A percentile compares a stretch with the other conserved stretches of the same genome.
phyloP scores from a whole-genome alignment of 2,113 vertebrate species.

The Neogobius melanostomus region DNA sequence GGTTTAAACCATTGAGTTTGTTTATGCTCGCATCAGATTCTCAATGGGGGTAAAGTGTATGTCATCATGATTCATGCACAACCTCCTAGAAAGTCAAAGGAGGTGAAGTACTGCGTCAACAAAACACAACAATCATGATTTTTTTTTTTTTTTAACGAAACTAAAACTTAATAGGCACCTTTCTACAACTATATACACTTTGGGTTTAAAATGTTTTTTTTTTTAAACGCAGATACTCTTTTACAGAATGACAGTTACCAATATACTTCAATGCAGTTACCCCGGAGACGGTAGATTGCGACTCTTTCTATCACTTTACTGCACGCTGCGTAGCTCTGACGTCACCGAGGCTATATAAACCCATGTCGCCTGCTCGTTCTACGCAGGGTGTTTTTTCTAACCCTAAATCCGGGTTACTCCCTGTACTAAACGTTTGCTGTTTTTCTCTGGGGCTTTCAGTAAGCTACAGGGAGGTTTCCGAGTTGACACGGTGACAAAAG shows the following conservation, averaged over 20 bases:
- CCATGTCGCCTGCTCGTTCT: accelerated
- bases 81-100: constrained; percentile 10
- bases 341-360: constrained; percentile 55
- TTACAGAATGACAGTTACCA: too few species aligned
- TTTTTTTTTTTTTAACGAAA: too few species aligned
- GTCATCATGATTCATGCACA: constrained; percentile 1
- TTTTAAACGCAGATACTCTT: too few species aligned
- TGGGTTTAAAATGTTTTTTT: too few species aligned
- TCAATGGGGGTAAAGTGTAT: not conserved
- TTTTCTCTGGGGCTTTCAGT: constrained; percentile 66
- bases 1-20: constrained; percentile 5
- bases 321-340: constrained; percentile 14
- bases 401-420: constrained; percentile 22
- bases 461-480: constrained; percentile 38
- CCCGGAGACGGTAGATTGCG: not conserved
- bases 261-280: not conserved
- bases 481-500: not conserved
- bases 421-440: constrained; percentile 53
- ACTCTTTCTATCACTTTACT: not conserved
- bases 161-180: too few species aligned
- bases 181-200: too few species aligned
- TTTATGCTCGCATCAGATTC: constrained; percentile 13
- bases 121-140: not conserved
- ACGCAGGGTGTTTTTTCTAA: constrained; percentile 57
- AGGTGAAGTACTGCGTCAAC: not conserved